Conservation (phyloP, 2,113 vertebrate species). For the Merops nubicus region DNA sequence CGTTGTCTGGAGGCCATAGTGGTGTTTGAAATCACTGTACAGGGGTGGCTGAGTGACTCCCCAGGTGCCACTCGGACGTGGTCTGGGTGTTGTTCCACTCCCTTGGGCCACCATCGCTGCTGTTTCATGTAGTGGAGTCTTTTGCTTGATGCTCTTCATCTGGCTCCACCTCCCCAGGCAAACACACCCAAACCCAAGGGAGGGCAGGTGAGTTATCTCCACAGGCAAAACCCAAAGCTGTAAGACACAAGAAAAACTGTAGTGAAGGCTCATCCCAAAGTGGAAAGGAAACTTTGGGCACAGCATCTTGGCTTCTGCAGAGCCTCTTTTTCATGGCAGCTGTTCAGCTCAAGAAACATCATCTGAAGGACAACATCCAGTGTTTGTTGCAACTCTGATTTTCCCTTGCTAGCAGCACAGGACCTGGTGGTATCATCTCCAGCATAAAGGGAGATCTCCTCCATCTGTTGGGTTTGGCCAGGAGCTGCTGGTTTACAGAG, state of each 20-base stretch:
- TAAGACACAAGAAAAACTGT: background rate
- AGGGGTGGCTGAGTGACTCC: background rate
- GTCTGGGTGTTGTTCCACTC: background rate
- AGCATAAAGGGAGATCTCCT: background rate
- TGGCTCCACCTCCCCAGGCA: background rate
- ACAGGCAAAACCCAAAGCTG: background rate
- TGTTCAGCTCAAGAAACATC: background rate
- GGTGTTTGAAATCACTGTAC: background rate
- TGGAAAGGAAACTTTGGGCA: background rate
- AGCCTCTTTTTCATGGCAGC: background rate
- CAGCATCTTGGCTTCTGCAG: background rate
- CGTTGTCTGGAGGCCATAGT: rapidly evolving
- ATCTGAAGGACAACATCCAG: background rate
- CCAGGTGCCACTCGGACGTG: background rate
- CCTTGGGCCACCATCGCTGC: background rate
- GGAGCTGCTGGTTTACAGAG: background rate
- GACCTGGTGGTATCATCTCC: background rate
- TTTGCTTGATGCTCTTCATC: background rate
- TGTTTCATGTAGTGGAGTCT: background rate
- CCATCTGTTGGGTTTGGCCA: constrained; percentile 23
- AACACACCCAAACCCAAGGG: background rate
- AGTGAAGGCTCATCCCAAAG: background rate
- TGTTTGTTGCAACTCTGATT: constrained; percentile 1
- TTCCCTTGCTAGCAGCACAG: constrained; percentile 27
- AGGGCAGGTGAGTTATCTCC: background rate